phyloP scores from a whole-genome alignment of 1,140 invertebrate species.

The Tetraneura akinire region DNA sequence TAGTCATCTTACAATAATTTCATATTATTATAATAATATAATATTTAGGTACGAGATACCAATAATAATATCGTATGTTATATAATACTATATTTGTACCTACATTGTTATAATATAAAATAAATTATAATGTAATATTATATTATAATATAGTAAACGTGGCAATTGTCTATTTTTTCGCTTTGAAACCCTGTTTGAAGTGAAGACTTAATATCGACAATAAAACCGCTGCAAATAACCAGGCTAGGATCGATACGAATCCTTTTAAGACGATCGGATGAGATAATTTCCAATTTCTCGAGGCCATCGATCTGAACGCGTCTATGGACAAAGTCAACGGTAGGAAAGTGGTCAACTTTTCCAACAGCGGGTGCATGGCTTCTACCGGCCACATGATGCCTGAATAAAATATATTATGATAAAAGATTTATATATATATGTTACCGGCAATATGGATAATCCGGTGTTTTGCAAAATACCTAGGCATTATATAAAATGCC shows the following conservation, averaged over 20 bases:
- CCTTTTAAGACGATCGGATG: slow-evolving; percentile 63
- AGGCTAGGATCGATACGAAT: slow-evolving; percentile 62
- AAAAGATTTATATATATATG: background rate
- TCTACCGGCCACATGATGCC: slow-evolving; percentile 55
- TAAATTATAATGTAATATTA: too few species aligned
- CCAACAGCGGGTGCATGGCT: slow-evolving; percentile 52
- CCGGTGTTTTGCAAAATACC: too few species aligned
- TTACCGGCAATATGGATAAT: too few species aligned
- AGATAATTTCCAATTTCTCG: slow-evolving; percentile 56
- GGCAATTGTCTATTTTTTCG: slow-evolving; percentile 16
- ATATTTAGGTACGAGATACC: too few species aligned
- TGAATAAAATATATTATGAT: slow-evolving; percentile 24
- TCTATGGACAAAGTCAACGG: slow-evolving; percentile 53
- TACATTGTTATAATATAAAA: too few species aligned
- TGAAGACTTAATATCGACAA: slow-evolving; percentile 24
- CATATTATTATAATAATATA: too few species aligned
- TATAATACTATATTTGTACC: too few species aligned
- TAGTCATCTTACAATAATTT: too few species aligned
- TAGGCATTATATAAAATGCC: too few species aligned
- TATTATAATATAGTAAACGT: too few species aligned
- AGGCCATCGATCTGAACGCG: slow-evolving; percentile 52
- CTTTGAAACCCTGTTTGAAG: slow-evolving; percentile 35
- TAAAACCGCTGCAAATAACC: slow-evolving; percentile 61
- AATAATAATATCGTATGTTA: too few species aligned
- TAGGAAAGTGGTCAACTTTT: slow-evolving; percentile 51